phyloP scores from a whole-genome alignment of 2,797 vertebrate species.

The Myiotriccus ornatus region DNA sequence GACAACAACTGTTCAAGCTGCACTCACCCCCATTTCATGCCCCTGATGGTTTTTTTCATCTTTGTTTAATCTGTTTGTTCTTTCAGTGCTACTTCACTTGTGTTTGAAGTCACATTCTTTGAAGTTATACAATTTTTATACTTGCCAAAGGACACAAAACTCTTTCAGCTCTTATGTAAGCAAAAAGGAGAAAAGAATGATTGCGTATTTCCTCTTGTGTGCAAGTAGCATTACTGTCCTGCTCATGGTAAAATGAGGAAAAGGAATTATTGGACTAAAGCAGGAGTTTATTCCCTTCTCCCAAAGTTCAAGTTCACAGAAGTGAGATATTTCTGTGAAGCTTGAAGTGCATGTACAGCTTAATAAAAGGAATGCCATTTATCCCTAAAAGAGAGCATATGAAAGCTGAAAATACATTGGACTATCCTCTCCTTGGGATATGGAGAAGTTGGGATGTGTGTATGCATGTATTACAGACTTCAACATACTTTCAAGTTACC shows the following conservation, averaged over 20 bases:
- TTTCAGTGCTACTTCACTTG: conserved; percentile 46
- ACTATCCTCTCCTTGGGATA: neutral
- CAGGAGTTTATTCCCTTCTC: neutral
- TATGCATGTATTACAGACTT: neutral
- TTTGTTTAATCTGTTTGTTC: conserved; percentile 58
- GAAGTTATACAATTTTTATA: conserved; percentile 68
- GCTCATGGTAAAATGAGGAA: neutral
- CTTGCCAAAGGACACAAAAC: conserved; percentile 60
- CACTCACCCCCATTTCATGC: neutral
- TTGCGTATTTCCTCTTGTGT: conserved; percentile 39
- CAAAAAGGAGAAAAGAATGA: conserved; percentile 59
- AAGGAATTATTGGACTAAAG: conserved; percentile 2
- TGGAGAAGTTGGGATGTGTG: neutral
- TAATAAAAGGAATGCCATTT: neutral
- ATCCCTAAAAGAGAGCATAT: neutral
- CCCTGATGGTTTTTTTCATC: conserved; percentile 43
- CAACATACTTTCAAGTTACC: neutral
- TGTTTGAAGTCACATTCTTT: conserved; percentile 71
- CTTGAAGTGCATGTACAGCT: neutral
- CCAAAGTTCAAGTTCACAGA: neutral
- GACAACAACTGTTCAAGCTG: neutral
- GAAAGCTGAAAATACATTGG: neutral
- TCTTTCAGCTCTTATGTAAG: conserved; percentile 52
- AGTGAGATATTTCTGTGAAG: neutral
- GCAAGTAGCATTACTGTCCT: conserved; percentile 8